Percentiles rank a stretch among this genome's conserved stretches.
phyloP scores from a whole-genome alignment of 1,140 invertebrate genomes.

The Caenorhabditis briggsae region DNA sequence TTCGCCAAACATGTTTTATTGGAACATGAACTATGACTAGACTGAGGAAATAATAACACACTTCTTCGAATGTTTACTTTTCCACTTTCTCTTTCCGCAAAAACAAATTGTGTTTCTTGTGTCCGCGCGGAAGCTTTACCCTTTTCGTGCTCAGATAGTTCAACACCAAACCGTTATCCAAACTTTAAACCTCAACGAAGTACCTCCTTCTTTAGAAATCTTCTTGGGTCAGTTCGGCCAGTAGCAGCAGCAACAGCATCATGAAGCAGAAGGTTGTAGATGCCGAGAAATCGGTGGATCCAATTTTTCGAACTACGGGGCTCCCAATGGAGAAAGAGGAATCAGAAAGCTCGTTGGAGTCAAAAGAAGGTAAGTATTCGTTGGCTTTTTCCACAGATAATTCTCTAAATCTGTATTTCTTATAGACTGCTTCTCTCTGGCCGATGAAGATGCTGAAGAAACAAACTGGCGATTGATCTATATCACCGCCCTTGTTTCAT shows the following conservation, averaged over 20 bases:
- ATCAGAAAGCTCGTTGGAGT: constrained; percentile 12
- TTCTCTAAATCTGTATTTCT: not conserved
- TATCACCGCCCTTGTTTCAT: constrained; percentile 52
- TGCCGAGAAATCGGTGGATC: constrained; percentile 11
- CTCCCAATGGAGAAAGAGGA: constrained; percentile 10
- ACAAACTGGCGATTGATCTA: constrained; percentile 55
- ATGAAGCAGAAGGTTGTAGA: constrained; percentile 42
- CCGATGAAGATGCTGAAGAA: constrained; percentile 22
- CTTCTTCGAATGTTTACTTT: constrained; percentile 18
- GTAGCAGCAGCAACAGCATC: not conserved
- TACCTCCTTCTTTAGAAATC: constrained; percentile 9
- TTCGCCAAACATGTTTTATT: constrained; percentile 31
- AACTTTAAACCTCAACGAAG: not conserved
- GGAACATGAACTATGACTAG: constrained; percentile 4
- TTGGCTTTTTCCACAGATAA: no score
- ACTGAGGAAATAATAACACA: constrained; percentile 1
- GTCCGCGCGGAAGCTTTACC: constrained; percentile 45
- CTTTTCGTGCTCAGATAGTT: not conserved
- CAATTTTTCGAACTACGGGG: not conserved
- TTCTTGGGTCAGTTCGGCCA: not conserved
- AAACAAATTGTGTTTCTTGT: constrained; percentile 9
- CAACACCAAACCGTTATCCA: constrained; percentile 33
- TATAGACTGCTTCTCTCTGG: constrained; percentile 20
- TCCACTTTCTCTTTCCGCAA: constrained; percentile 14
- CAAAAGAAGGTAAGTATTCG: constrained; percentile 15